phyloP scores from a whole-genome alignment of 2,888 invertebrate genomes.

The Prenolepis imparis region DNA sequence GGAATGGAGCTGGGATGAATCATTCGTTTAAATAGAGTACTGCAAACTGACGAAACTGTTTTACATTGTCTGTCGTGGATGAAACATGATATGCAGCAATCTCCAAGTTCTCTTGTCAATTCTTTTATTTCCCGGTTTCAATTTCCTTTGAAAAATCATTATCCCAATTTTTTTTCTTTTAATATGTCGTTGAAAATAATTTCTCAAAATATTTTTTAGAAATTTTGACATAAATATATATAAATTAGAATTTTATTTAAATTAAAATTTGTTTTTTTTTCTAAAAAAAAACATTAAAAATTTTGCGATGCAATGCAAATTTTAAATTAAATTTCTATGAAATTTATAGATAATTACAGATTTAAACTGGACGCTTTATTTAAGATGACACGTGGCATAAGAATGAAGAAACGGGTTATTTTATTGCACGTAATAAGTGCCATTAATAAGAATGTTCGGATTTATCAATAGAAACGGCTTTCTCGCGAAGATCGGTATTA shows the following conservation, averaged over 20 bases:
- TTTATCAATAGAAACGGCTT: slow-evolving; percentile 62
- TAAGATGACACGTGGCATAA: background rate
- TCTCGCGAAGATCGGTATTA: slow-evolving; percentile 79
- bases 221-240: background rate
- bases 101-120: slow-evolving; percentile 1
- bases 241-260: background rate
- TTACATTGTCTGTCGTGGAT: slow-evolving; percentile 29
- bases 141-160: background rate
- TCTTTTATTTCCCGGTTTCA: background rate
- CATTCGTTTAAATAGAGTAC: slow-evolving; percentile 68
- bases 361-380: background rate
- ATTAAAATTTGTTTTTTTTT: background rate
- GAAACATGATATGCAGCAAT: slow-evolving; percentile 18
- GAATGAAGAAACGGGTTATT: slow-evolving; percentile 1
- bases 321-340: background rate
- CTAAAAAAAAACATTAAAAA: background rate
- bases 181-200: background rate
- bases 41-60: slow-evolving; percentile 65
- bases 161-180: background rate
- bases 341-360: background rate
- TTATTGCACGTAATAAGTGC: background rate
- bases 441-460: slow-evolving; percentile 23
- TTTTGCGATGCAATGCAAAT: background rate
- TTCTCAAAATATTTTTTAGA: background rate
- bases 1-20: slow-evolving; percentile 72